Evolutionary conservation across 2,888 invertebrate genomes (phyloP).

Genomic region (Ectemnius cavifrons): DNA sequence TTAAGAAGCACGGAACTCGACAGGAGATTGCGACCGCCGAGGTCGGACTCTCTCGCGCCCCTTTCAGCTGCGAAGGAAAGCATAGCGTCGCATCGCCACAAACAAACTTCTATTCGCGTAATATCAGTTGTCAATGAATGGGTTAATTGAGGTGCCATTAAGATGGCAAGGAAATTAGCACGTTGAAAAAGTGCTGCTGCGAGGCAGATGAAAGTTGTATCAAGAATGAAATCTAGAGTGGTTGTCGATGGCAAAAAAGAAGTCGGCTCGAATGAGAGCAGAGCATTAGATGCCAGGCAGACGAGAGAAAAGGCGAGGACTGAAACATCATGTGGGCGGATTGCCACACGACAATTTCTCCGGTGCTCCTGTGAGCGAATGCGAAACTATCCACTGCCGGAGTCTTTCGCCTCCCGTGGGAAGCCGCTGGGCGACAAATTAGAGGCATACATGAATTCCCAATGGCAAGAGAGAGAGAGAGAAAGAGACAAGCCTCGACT

Average conservation of each 20-base stretch:
- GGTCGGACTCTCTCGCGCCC: neutral
- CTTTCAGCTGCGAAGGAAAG: no score
- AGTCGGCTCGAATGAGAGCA: no score
- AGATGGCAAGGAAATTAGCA: no score
- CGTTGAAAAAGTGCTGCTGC: no score
- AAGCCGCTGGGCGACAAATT: slow-evolving; percentile 37
- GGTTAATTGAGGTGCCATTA: no score
- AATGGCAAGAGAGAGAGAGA: neutral
- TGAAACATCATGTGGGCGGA: slow-evolving; percentile 46
- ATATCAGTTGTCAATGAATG: no score
- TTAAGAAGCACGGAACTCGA: slow-evolving; percentile 30
- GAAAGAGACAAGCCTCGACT: neutral
- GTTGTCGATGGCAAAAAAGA: no score
- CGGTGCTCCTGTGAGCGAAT: slow-evolving; percentile 26
- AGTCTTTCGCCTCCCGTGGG: slow-evolving; percentile 31
- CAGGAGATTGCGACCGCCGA: neutral
- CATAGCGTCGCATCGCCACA: no score
- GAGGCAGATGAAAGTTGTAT: no score
- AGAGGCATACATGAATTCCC: slow-evolving; percentile 35
- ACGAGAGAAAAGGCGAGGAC: slow-evolving; percentile 35
- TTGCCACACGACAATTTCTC: slow-evolving; percentile 52
- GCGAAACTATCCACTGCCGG: neutral
- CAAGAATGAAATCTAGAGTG: no score
- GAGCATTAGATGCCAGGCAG: slow-evolving; percentile 11
- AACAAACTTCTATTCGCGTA: no score